phyloP scores from a whole-genome alignment of 2,797 vertebrate genomes.

The Gadopsis bispinosus region DNA sequence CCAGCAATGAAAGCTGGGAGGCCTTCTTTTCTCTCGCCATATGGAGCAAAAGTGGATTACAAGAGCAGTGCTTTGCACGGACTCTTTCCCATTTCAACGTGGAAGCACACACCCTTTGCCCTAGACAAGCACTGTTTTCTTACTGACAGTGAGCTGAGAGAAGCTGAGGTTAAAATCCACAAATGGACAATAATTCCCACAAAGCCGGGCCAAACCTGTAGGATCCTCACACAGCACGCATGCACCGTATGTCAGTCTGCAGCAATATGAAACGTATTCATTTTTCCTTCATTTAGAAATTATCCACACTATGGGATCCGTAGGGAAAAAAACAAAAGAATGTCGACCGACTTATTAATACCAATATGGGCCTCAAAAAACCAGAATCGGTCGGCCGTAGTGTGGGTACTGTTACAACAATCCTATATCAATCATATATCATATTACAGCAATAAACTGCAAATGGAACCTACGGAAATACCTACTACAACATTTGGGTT shows the following conservation, averaged over 20 bases:
- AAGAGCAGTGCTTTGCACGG: constrained; percentile 28
- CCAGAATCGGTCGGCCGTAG: background rate
- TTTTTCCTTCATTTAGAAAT: background rate
- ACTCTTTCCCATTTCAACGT: constrained; percentile 31
- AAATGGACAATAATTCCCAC: background rate
- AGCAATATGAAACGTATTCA: background rate
- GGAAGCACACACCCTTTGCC: background rate
- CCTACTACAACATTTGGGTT: background rate
- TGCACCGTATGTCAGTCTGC: background rate
- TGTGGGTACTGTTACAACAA: background rate
- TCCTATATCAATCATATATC: background rate
- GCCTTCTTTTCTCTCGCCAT: constrained; percentile 60
- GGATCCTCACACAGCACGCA: background rate
- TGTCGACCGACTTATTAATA: background rate
- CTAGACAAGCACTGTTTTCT: background rate
- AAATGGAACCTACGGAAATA: background rate
- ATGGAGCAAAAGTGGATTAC: constrained; percentile 78
- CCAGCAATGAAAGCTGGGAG: constrained; percentile 50
- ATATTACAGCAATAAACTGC: background rate
- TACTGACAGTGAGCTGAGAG: background rate
- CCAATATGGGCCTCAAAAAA: background rate
- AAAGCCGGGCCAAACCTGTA: background rate
- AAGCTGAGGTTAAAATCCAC: background rate
- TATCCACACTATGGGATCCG: background rate
- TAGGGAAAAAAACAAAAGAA: too few species aligned